These are phyloP conservation scores for Hoplostethus mediterraneus DNA, from an alignment of 2,797 vertebrate species.

Conservation along the genomic window DNA sequence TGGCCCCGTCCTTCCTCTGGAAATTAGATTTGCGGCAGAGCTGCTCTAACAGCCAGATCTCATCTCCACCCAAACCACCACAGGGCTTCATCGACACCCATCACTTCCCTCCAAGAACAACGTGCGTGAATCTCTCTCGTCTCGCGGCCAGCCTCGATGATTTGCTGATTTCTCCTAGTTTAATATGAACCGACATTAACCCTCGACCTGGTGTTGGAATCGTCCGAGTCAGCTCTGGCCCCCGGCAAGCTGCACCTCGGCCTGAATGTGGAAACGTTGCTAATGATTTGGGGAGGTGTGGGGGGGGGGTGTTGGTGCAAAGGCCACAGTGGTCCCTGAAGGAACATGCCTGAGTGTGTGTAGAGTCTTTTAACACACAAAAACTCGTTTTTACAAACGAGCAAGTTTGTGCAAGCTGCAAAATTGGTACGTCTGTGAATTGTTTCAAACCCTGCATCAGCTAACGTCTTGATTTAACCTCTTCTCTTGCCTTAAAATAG, in stretches of 20 bases:
- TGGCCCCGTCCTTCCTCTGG: conserved; percentile 59
- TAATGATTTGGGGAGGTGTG: neutral
- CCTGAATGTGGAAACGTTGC: neutral
- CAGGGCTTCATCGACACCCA: conserved; percentile 21
- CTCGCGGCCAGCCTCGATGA: neutral
- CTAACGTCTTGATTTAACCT: no score
- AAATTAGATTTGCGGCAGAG: conserved; percentile 70
- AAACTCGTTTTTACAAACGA: neutral
- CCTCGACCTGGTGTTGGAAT: no score
- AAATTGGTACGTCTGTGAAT: no score
- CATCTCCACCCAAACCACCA: conserved; percentile 49
- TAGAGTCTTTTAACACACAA: conserved; percentile 13
- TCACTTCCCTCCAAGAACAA: neutral
- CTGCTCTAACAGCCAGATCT: conserved; percentile 44
- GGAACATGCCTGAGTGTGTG: conserved; percentile 32
- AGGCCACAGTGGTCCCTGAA: conserved; percentile 12
- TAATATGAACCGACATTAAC: no score
- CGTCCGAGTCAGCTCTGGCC: no score
- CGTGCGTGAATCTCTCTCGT: neutral
- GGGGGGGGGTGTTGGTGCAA: neutral
- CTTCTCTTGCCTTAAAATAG: no score
- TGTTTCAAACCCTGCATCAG: no score
- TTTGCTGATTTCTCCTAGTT: no score
- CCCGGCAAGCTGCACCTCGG: no score
- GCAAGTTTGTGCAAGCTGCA: no score